phyloP scores from a whole-genome alignment of 2,888 invertebrate genomes.

The Melieria omissa region DNA sequence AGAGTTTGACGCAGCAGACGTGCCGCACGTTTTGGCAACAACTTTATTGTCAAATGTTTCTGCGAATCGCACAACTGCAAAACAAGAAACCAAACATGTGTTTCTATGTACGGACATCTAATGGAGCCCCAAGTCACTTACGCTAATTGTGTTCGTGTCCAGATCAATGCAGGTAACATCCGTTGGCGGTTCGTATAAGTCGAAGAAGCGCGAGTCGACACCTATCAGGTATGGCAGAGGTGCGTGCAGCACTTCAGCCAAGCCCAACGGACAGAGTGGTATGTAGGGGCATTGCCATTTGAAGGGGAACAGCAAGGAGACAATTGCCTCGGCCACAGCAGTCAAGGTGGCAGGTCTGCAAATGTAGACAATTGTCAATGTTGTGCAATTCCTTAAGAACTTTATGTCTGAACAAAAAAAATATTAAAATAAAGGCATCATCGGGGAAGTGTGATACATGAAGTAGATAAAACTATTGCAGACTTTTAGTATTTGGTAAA shows the following conservation, averaged over 20 bases:
- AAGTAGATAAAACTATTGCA: neutral
- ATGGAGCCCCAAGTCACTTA: conserved; percentile 65
- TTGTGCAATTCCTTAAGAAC: neutral
- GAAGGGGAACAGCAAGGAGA: conserved; percentile 95
- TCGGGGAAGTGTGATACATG: neutral
- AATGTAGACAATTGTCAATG: conserved; percentile 14
- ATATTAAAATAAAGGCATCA: neutral
- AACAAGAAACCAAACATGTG: conserved; percentile 3
- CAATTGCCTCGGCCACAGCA: conserved; percentile 96
- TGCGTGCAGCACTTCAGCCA: conserved; percentile 96
- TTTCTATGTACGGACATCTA: neutral
- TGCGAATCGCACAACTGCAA: conserved; percentile 84
- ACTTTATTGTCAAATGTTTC: conserved; percentile 80
- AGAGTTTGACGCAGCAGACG: conserved; percentile 83
- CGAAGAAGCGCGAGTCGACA: conserved; percentile 97
- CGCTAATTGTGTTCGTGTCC: conserved; percentile 96
- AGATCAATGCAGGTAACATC: conserved; percentile 98
- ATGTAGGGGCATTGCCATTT: conserved; percentile 99
- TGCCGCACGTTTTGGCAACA: conserved; percentile 88
- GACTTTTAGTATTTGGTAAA: no score
- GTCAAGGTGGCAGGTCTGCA: conserved; percentile 93
- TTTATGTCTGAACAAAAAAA: neutral
- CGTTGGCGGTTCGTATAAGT: conserved; percentile 93
- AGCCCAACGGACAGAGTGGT: conserved; percentile 94
- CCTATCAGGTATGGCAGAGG: conserved; percentile 98